Base-by-base conservation (phyloP, 2,797 vertebrate genomes). In the Sciurus vulgaris region DNA sequence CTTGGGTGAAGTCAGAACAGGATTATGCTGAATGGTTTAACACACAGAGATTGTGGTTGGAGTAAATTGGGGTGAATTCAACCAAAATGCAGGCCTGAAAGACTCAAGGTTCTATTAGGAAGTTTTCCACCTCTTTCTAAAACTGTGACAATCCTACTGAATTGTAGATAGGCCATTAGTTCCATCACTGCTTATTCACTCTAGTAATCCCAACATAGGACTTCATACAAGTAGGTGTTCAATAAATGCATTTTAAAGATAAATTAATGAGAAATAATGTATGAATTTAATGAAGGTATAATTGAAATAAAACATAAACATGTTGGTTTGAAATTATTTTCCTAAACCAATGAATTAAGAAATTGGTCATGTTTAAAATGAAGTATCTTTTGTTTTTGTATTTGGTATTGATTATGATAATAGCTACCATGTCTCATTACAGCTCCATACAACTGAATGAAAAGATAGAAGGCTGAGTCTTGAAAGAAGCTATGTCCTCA, bases 341-440 rank as follows among this genome's bases (percentile, higher is more conserved):
- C n/a, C 14, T 30, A 78, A 82, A 86, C 54, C 51, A 93, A 73
- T 93, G 12, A 17, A 33, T 82, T 81, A 24, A 69, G 74, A 85
- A 92, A 90, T 17, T 89, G 13, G 41, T 78, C 44, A 56, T 86
- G 11, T 91, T 94, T 74, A 91, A 94, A 91, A 33, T 7, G 41
- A n/a, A 95, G 26, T 5, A 91, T 30, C 51, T 76, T 88, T 72
- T 61, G 33, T 87, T 93, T 38, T 69, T 41, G 33, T 56, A 94
- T 93, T 94, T 88, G 86, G 72, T 93, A 59, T 12, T 95, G 87
- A 86, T 95, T 78, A 4, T 86, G 67, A 92, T 93, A 93, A 88
- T 88, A 97, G 5, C 96, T 97, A 97, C 95, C 93, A 97, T 96
- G 97, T 98, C 96, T 97, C 96, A 93, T 97, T 97, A 82, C 94